Evolutionary conservation across 2,113 vertebrate genomes (phyloP).

Genomic region (Hippocampus mohnikei): DNA sequence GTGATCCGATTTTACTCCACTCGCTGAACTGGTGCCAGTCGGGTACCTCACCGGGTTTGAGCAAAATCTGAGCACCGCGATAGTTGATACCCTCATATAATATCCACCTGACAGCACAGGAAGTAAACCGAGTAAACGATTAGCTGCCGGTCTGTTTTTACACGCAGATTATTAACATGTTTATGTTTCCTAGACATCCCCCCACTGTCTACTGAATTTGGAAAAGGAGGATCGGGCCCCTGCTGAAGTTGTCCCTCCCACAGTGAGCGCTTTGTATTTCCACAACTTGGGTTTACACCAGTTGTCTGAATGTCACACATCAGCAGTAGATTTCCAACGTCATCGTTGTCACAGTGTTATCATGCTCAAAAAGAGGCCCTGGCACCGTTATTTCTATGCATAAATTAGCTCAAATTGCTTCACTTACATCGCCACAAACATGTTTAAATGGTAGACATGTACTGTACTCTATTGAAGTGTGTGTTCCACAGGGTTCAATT

Average conservation of each 20-base stretch:
- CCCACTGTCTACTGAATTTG: not conserved
- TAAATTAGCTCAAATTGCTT: not conserved
- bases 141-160: not conserved
- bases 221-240: slow-evolving; percentile 41
- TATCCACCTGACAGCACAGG: slow-evolving; percentile 77
- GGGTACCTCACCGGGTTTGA: slow-evolving; percentile 77
- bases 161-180: not conserved
- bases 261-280: slow-evolving; percentile 37
- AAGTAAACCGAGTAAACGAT: not conserved
- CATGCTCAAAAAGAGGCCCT: slow-evolving; percentile 12
- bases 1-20: slow-evolving; percentile 83
- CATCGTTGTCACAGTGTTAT: slow-evolving; percentile 15
- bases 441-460: not conserved
- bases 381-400: slow-evolving; percentile 10
- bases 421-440: not conserved
- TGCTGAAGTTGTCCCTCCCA: slow-evolving; percentile 23
- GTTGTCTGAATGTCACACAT: slow-evolving; percentile 57
- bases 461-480: not conserved
- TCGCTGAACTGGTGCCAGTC: slow-evolving; percentile 78
- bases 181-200: not conserved
- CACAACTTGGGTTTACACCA: slow-evolving; percentile 40
- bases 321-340: slow-evolving; percentile 57
- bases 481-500: not conserved
- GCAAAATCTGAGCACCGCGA: slow-evolving; percentile 81
- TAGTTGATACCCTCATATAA: slow-evolving; percentile 85